These are phyloP conservation scores for Gastrophysa polygoni DNA, from an alignment of 2,888 invertebrate genomes.

Conservation along the genomic window DNA sequence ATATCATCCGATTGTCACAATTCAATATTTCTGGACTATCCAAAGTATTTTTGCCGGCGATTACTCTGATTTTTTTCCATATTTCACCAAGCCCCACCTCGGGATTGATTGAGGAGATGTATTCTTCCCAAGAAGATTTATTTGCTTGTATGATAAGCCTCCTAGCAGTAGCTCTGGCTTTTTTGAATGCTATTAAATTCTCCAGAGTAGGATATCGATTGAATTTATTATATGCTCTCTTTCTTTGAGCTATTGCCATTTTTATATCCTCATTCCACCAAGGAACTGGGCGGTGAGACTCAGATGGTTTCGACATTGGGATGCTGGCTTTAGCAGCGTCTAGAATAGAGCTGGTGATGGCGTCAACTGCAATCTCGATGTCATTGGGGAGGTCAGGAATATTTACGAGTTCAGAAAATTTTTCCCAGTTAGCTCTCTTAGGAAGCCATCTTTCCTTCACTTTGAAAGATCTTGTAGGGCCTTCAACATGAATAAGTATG, in stretches of 20 bases:
- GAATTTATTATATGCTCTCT: slow-evolving; percentile 1
- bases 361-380: neutral
- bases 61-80: slow-evolving; percentile 10
- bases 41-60: neutral
- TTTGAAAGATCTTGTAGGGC: neutral
- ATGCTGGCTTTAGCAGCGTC: neutral
- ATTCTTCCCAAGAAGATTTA: neutral
- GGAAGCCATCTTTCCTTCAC: neutral
- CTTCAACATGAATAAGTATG: neutral
- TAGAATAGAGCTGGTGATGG: neutral
- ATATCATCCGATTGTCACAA: neutral
- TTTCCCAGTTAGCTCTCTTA: slow-evolving; percentile 6
- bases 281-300: neutral
- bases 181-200: neutral
- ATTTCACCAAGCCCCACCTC: neutral
- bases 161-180: neutral
- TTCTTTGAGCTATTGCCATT: neutral
- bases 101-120: neutral
- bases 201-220: neutral
- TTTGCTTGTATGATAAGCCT: neutral
- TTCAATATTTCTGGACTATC: neutral
- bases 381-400: neutral
- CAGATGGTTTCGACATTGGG: neutral
- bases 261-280: slow-evolving; percentile 5
- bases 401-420: neutral